A percentile compares a stretch with the other conserved stretches of the same genome.
phyloP scores from a whole-genome alignment of 2,797 vertebrate species.

The Sebastes alutus region DNA sequence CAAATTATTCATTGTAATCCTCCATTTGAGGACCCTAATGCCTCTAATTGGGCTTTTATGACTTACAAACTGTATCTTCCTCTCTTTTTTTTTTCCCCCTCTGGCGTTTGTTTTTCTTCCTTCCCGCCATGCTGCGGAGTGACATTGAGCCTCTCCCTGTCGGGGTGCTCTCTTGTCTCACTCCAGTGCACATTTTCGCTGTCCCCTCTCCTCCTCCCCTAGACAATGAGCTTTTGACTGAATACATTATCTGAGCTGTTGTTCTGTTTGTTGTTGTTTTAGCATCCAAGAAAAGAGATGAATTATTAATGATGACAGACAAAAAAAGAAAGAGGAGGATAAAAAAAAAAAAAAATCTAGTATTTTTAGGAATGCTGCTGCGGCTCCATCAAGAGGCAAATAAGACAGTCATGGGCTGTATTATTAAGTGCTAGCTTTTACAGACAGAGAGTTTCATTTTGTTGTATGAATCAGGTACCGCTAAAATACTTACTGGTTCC shows the following conservation, averaged over 20 bases:
- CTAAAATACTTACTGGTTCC: not conserved
- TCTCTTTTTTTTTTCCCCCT: conserved; percentile 41
- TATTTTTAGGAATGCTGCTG: conserved; percentile 39
- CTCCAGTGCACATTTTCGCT: conserved; percentile 84
- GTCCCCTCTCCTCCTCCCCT: conserved; percentile 71
- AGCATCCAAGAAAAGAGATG: conserved; percentile 75
- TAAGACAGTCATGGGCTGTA: not conserved
- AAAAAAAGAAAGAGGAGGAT: conserved; percentile 42
- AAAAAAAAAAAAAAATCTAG: not conserved
- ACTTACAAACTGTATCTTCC: conserved; percentile 75
- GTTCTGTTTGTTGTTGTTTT: conserved; percentile 85
- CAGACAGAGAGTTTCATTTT: not conserved
- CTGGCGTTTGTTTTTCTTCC: conserved; percentile 79
- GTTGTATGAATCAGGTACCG: not conserved
- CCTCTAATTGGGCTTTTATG: conserved; percentile 81
- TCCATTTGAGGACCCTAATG: conserved; percentile 71
- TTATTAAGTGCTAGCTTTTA: not conserved
- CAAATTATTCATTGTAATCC: conserved; percentile 77
- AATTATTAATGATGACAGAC: conserved; percentile 81
- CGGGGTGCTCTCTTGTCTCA: conserved; percentile 84
- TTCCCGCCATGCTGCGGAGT: conserved; percentile 75
- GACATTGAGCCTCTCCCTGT: conserved; percentile 85
- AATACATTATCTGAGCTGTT: conserved; percentile 85
- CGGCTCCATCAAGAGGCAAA: conserved; percentile 63
- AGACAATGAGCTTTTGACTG: conserved; percentile 80